Evolutionary conservation across 2,797 vertebrate genomes (phyloP).

Genomic region (Allochrocebus solatus): DNA sequence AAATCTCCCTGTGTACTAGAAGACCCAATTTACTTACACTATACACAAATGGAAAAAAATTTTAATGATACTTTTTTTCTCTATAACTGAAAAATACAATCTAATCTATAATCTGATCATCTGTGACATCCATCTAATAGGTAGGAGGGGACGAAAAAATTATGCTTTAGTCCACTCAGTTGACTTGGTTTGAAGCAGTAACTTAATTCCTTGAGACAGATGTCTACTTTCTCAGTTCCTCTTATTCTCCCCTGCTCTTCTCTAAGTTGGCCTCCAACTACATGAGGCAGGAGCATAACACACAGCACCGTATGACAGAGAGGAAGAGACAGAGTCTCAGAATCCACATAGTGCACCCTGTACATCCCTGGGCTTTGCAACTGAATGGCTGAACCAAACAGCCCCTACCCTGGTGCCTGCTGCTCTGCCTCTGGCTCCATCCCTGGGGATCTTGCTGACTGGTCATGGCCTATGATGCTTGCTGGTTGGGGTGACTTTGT

Average conservation of each 20-base stretch:
- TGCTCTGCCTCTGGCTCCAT: not conserved
- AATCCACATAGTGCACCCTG: too few relatives aligned
- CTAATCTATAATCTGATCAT: not conserved
- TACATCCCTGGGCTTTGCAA: not conserved
- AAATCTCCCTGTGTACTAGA: not conserved
- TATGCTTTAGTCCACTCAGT: not conserved
- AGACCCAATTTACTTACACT: not conserved
- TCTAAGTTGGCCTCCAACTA: not conserved
- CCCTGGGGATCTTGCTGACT: not conserved
- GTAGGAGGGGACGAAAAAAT: not conserved
- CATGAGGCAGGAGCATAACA: not conserved
- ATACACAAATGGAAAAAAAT: not conserved
- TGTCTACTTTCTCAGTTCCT: not conserved
- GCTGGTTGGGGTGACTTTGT: not conserved
- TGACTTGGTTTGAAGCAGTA: not conserved
- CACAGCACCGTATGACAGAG: not conserved
- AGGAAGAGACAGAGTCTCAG: not conserved
- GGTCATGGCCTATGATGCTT: accelerated
- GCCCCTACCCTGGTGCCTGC: not conserved
- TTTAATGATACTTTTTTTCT: not conserved
- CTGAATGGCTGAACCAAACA: accelerated
- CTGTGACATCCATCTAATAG: not conserved
- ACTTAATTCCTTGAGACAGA: not conserved
- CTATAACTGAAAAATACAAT: not conserved
- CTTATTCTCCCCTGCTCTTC: not conserved